These are phyloP conservation scores for Chitala chitala DNA, from an alignment of 2,113 vertebrate genomes.

Conservation along the genomic window DNA sequence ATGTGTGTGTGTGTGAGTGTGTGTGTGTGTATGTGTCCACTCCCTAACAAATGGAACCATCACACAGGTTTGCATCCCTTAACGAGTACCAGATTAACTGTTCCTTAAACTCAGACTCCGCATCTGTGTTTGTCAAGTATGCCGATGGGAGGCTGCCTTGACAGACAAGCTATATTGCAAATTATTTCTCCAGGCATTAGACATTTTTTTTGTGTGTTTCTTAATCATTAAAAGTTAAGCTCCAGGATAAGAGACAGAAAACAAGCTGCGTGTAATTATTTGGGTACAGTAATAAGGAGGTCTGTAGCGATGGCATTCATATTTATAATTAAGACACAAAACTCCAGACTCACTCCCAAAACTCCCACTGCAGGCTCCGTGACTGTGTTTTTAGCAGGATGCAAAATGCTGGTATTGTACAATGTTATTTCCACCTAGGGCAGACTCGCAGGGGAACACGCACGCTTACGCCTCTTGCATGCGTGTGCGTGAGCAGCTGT, in stretches of 20 bases:
- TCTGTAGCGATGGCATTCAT: constrained; percentile 33
- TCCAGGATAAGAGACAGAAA: constrained; percentile 29
- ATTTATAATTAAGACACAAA: constrained; percentile 43
- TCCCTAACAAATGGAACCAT: no score
- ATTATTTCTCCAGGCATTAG: constrained; percentile 36
- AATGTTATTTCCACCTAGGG: not conserved
- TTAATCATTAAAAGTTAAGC: constrained; percentile 35
- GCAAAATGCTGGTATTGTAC: not conserved
- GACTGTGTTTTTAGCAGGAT: constrained; percentile 5
- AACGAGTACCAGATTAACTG: no score
- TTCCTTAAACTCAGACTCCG: not conserved
- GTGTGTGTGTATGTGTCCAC: no score
- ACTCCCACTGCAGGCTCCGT: constrained; percentile 22
- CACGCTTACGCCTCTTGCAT: not conserved
- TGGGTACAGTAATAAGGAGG: constrained; percentile 33
- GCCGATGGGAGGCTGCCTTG: not conserved
- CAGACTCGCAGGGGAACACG: not conserved
- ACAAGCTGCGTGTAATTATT: constrained; percentile 40
- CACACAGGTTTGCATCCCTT: no score
- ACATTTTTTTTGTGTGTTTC: constrained; percentile 37
- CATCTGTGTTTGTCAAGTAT: not conserved
- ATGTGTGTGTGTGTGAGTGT: no score
- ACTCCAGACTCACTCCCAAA: constrained; percentile 31
- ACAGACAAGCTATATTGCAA: constrained; percentile 28
- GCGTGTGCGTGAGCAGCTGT: constrained; percentile 18